Evolutionary conservation across 2,888 invertebrate species (phyloP), one percentile per base, ranked within the genome.

Genomic region (Sphaeridia pumilis): DNA sequence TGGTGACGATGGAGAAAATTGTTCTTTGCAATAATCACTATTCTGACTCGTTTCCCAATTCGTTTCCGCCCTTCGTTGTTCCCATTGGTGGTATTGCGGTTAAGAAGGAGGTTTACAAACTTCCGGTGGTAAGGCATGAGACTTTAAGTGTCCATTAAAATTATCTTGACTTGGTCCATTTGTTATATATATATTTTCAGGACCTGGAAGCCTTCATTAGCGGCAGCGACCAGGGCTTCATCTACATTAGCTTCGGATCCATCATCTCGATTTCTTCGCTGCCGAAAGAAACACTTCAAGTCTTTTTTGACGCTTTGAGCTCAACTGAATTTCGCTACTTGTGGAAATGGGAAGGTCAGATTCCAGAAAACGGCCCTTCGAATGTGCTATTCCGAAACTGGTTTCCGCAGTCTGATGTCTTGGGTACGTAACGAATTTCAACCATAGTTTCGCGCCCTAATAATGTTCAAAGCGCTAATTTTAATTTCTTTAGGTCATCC

Each of bases 241-340:
- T 62, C 1, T 62, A 58, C 43, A 44, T 62, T 2, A 60, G 60
- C 43, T 62, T 62, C 46, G 62, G 62, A 1, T 24, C 24, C 17
- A 17, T 35, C 2, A 34, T 50, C 7, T 25, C 28, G 4, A 44
- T 50, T 20, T 34, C 35, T 12, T 22, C 35, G 2, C 28, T 44
- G 3, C 43, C 43, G 4, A 12, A 20, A 20, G n/a, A 43, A 1
- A 4, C 35, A 5, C 35, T 50, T 7, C 2, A 50, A 50, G 20
- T 44, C 22, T 50, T 50, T 24, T 34, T 50, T 4, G 35, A 50
- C 10, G 7, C 46, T 10, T 7, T 46, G 4, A 24, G 34, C 3
- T 12, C 20, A 21, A n/a, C 47, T 4, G 5, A 49, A 2, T 28
- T 41, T n/a, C 14, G 20, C 3, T 54, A 49, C 21, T 20, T 56